Conservation (phyloP, 2,888 invertebrate species). For the Ypsolopha sequella region DNA sequence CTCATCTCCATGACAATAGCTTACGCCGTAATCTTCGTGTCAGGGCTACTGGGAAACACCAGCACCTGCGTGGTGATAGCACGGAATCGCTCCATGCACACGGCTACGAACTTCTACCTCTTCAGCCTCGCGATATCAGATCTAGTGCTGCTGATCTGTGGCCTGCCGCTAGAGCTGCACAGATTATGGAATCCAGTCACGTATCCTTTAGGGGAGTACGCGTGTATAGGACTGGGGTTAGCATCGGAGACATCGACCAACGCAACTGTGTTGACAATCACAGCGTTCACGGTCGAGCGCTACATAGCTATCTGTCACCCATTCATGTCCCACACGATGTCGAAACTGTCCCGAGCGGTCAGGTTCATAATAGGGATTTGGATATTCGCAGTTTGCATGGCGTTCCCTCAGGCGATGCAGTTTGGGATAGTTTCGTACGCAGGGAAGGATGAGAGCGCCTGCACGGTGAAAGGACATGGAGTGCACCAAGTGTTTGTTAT, state of each 20-base stretch:
- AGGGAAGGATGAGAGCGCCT: constrained; percentile 61
- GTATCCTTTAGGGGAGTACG: constrained; percentile 81
- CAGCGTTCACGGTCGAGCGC: constrained; percentile 90
- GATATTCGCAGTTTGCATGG: constrained; percentile 80
- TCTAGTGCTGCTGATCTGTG: constrained; percentile 78
- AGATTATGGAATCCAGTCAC: constrained; percentile 80
- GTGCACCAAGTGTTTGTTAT: constrained; percentile 82
- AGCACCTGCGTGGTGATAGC: constrained; percentile 85
- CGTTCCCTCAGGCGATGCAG: constrained; percentile 84
- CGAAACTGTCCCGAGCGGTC: constrained; percentile 85
- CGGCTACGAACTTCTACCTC: constrained; percentile 86
- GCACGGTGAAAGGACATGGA: constrained; percentile 71
- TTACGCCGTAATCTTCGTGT: constrained; percentile 78
- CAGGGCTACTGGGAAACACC: constrained; percentile 83
- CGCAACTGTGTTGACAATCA: constrained; percentile 88
- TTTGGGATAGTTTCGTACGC: constrained; percentile 76
- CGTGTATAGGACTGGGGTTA: constrained; percentile 81
- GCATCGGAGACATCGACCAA: constrained; percentile 89
- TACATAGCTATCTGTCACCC: constrained; percentile 91
- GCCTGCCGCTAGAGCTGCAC: constrained; percentile 85
- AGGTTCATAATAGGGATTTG: constrained; percentile 83
- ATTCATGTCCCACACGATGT: constrained; percentile 85
- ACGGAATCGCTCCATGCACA: constrained; percentile 84
- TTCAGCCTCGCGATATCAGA: constrained; percentile 86
- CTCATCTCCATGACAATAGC: constrained; percentile 76